Percentiles rank a stretch among this genome's conserved stretches.
These are phyloP conservation scores for Tetragonula clypearis DNA, from an alignment of 1,140 invertebrate species.

Conservation along the genomic window DNA sequence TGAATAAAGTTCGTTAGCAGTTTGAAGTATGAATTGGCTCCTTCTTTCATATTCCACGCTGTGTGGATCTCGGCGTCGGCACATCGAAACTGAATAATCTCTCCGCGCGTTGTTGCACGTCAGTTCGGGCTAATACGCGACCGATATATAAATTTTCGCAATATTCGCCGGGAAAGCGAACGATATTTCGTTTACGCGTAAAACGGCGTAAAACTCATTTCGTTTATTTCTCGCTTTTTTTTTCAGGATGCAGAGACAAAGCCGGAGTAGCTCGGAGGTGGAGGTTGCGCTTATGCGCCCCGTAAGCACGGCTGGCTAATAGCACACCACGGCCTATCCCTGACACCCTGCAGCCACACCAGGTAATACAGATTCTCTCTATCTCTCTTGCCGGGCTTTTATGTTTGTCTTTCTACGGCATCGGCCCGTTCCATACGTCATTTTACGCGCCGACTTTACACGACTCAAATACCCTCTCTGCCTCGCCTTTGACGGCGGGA, in stretches of 20 bases:
- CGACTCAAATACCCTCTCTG: neutral
- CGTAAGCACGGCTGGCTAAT: constrained; percentile 80
- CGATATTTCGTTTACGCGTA: constrained; percentile 1
- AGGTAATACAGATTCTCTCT: constrained; percentile 66
- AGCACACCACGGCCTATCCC: constrained; percentile 75
- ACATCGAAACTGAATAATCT: neutral
- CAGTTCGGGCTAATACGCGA: neutral
- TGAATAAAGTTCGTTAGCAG: neutral
- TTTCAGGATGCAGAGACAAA: constrained; percentile 78
- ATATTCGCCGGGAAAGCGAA: neutral
- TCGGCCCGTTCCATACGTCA: neutral
- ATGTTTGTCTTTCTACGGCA: constrained; percentile 28
- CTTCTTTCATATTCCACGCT: neutral
- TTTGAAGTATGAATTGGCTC: neutral
- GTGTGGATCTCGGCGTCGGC: too few relatives aligned
- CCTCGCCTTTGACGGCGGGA: neutral
- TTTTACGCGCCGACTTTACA: constrained; percentile 19
- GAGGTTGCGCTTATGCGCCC: constrained; percentile 80
- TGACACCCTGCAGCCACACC: constrained; percentile 79
- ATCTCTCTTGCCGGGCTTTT: constrained; percentile 11
- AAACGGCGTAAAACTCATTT: constrained; percentile 44
- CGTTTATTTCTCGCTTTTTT: constrained; percentile 60
- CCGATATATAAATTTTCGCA: constrained; percentile 5
- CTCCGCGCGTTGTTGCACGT: neutral
- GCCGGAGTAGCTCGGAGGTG: constrained; percentile 76